Evolutionary conservation across 2,797 vertebrate species (phyloP).

Genomic region (Gadopsis bispinosus): DNA sequence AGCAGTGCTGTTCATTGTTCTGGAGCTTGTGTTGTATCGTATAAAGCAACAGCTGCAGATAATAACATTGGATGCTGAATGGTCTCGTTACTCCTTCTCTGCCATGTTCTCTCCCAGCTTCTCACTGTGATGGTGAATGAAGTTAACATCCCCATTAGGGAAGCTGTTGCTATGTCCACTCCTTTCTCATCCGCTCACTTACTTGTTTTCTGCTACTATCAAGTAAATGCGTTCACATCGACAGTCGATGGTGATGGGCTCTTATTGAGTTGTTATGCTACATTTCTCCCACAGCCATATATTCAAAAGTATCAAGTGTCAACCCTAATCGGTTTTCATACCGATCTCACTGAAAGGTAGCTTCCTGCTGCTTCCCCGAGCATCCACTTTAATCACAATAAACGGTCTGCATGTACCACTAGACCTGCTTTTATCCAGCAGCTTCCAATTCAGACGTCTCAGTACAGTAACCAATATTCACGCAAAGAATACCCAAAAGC

Average conservation of each 20-base stretch:
- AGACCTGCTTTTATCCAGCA: not conserved
- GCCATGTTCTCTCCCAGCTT: not conserved
- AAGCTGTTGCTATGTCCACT: slow-evolving; percentile 15
- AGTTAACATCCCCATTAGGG: slow-evolving; percentile 3
- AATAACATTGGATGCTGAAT: slow-evolving; percentile 7
- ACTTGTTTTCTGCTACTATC: slow-evolving; percentile 1
- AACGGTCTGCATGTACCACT: slow-evolving; percentile 17
- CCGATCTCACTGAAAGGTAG: slow-evolving; percentile 34
- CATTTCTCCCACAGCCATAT: slow-evolving; percentile 23
- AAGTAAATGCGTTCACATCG: slow-evolving; percentile 20
- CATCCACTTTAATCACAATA: slow-evolving; percentile 33
- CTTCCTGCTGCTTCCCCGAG: slow-evolving; percentile 29
- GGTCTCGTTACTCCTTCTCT: slow-evolving; percentile 12
- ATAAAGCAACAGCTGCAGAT: slow-evolving; percentile 6
- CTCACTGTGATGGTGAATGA: slow-evolving; percentile 6
- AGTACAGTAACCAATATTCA: slow-evolving; percentile 27
- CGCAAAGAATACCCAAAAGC: slow-evolving; percentile 14
- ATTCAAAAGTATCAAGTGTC: slow-evolving; percentile 24
- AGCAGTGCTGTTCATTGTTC: not conserved
- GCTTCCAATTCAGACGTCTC: slow-evolving; percentile 8
- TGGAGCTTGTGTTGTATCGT: not conserved
- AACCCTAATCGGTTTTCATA: slow-evolving; percentile 38
- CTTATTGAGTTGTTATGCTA: slow-evolving; percentile 26
- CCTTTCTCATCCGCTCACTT: slow-evolving; percentile 27
- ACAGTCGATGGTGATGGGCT: slow-evolving; percentile 14